Conservation (phyloP, 2,888 invertebrate genomes). For the Xestobium rufovillosum region DNA sequence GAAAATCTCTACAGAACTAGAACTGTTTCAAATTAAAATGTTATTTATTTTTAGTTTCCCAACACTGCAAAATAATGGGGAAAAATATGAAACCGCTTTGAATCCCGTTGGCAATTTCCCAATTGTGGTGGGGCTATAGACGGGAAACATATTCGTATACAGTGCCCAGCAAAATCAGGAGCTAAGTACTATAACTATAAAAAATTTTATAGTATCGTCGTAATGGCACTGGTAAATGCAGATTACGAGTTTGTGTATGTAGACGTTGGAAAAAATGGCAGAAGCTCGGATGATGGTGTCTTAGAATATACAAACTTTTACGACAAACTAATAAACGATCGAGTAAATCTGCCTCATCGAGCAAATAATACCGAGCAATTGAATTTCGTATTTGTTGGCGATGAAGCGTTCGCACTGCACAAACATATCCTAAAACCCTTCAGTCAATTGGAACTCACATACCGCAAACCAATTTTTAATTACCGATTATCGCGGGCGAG, state of each 20-base stretch:
- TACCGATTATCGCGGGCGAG: conserved; percentile 23
- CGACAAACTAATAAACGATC: no score
- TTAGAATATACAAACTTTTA: no score
- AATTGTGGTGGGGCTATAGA: conserved; percentile 4
- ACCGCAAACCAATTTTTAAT: conserved; percentile 18
- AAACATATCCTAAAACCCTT: conserved; percentile 11
- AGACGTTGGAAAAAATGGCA: conserved; percentile 8
- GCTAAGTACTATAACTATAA: conserved; percentile 7
- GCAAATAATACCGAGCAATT: conserved; percentile 10
- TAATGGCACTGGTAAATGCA: conserved; percentile 8
- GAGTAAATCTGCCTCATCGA: conserved; percentile 10
- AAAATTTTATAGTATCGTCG: conserved; percentile 6
- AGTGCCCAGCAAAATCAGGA: conserved; percentile 6
- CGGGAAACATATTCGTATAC: conserved; percentile 8
- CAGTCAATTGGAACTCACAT: conserved; percentile 12
- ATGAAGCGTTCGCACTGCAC: conserved; percentile 10
- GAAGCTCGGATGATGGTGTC: no score
- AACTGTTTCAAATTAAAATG: no score
- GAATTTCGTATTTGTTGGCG: conserved; percentile 13
- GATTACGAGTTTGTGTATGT: conserved; percentile 8
- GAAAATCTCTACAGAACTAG: no score
- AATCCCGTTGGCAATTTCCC: no score
- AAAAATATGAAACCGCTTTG: no score
- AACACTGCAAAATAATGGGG: no score
- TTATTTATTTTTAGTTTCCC: no score